Evolutionary conservation across 2,888 invertebrate genomes (phyloP).

Genomic region (Diploptera punctata): DNA sequence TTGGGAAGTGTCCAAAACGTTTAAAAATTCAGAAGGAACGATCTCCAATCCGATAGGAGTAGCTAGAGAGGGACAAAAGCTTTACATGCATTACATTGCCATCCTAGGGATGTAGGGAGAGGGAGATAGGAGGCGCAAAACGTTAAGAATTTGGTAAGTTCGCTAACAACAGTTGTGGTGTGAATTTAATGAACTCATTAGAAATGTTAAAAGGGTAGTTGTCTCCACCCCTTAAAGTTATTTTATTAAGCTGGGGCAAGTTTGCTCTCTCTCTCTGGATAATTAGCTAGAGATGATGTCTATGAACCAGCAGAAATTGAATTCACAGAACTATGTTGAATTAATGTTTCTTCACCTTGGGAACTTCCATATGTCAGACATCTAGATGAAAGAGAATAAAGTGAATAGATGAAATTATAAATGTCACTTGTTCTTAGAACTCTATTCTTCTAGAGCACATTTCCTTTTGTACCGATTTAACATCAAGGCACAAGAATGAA

Average conservation of each 20-base stretch:
- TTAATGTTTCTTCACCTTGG: no score
- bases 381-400: no score
- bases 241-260: not conserved
- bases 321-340: no score
- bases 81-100: not conserved
- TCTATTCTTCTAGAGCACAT: no score
- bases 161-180: not conserved
- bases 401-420: no score
- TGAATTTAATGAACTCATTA: constrained; percentile 26
- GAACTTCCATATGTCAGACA: no score
- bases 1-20: not conserved
- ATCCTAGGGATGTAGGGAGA: not conserved
- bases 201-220: not conserved
- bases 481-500: no score
- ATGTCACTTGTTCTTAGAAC: no score
- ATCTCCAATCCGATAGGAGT: no score
- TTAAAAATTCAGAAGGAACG: constrained; percentile 4
- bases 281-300: not conserved
- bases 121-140: not conserved
- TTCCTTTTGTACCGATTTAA: no score
- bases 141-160: constrained; percentile 8
- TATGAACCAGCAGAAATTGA: no score
- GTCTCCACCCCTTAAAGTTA: not conserved
- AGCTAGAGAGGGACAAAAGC: not conserved
- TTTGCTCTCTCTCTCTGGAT: not conserved